Evolutionary conservation across 2,797 vertebrate species (phyloP), one percentile per base, ranked within the genome.

Genomic region (Sebastes steindachneri): DNA sequence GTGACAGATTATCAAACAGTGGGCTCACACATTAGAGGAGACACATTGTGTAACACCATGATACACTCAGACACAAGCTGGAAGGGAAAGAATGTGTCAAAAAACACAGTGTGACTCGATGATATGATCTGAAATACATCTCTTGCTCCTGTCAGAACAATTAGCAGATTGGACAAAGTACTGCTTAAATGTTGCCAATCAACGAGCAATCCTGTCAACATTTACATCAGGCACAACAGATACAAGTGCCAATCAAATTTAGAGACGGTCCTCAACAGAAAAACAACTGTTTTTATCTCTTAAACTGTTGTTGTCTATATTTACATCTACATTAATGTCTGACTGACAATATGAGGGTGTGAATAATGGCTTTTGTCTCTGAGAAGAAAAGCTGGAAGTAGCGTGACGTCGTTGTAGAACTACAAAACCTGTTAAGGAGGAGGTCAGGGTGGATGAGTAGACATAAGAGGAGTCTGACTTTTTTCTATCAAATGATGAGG

Each of bases 1-100:
- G 31, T 2, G 26, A 67, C 74, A 64, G 25, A 77, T 75, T 64
- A 79, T 68, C 19, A 66, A 67, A 62, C 77, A 57, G n/a, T 59
- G 63, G 19, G 21, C 55, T 63, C 28, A 67, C 45, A 58, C 25
- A 72, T 65, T 69, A 28, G 71, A 75, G 29, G 9, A 72, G 72
- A 67, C 60, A 53, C 31, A 67, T 70, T 45, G 41, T 55, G 71
- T 35, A 55, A 64, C 59, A 45, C 48, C 26, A 5, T 7, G 35
- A 48, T 67, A 15, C 8, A 41, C 62, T 41, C 23, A 71, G 33
- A 69, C 72, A 67, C 8, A 41, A 62, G 26, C 66, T 69, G 70
- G 23, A 79, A 29, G 62, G 26, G 6, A 35, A 72, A 58, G n/a
- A 35, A 31, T n/a, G 25, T 48, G 37, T 31, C 26, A 41, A 1